Evolutionary conservation across 2,797 vertebrate genomes (phyloP).

Genomic region (Mastacembelus armatus): DNA sequence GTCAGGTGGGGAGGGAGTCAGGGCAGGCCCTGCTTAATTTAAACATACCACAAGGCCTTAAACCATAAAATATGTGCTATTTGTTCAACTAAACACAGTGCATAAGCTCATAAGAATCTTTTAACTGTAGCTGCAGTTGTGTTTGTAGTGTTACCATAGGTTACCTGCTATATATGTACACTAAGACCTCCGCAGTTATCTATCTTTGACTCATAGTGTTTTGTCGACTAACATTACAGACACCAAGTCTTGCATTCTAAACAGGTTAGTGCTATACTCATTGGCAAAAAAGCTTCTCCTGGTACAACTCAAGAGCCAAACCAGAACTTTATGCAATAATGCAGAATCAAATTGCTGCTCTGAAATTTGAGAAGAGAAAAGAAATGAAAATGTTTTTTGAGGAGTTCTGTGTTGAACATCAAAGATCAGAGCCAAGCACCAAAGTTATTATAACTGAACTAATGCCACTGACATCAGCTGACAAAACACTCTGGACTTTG

Average conservation of each 20-base stretch:
- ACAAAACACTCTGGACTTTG: conserved; percentile 21
- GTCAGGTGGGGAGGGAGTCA: too few relatives aligned
- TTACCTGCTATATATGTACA: too few relatives aligned
- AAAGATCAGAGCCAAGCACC: conserved; percentile 28
- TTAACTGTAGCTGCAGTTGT: too few relatives aligned
- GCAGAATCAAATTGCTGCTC: conserved; percentile 32
- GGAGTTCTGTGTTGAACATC: conserved; percentile 20
- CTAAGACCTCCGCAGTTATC: too few relatives aligned
- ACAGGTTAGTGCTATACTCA: conserved; percentile 21
- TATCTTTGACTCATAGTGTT: conserved; percentile 1
- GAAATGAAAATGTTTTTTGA: conserved; percentile 8
- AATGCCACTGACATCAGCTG: conserved; percentile 24
- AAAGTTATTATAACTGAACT: background rate
- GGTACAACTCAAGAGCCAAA: conserved; percentile 16
- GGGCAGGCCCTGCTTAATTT: too few relatives aligned
- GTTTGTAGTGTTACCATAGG: too few relatives aligned
- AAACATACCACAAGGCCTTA: too few relatives aligned
- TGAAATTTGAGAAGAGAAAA: conserved; percentile 28
- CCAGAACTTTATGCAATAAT: conserved; percentile 23
- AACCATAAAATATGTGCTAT: too few relatives aligned
- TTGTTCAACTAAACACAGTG: too few relatives aligned
- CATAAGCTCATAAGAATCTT: too few relatives aligned
- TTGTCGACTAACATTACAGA: conserved; percentile 10
- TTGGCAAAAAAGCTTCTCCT: conserved; percentile 1
- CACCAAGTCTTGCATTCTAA: conserved; percentile 27